phyloP scores from a whole-genome alignment of 2,797 vertebrate species.

The Anableps anableps region DNA sequence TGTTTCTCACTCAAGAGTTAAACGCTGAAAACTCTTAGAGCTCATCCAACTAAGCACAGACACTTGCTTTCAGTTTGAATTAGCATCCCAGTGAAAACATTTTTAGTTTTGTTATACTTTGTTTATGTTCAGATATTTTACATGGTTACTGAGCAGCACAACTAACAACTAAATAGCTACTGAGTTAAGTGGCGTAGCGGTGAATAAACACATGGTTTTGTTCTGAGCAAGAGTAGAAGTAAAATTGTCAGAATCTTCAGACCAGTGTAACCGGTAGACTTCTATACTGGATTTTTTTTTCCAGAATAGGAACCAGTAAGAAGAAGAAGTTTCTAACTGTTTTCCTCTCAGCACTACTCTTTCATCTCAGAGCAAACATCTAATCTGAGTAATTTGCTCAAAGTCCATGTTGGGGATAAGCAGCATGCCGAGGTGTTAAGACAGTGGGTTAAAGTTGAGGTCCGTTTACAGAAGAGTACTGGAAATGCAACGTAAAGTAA shows the following conservation, averaged over 20 bases:
- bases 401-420: slow-evolving; percentile 43
- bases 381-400: slow-evolving; percentile 38
- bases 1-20: neutral
- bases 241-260: no score
- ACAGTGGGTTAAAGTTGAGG: neutral
- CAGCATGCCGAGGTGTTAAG: neutral
- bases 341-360: no score
- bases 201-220: no score
- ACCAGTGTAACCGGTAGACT: neutral
- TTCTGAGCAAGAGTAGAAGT: no score
- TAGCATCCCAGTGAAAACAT: neutral
- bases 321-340: no score
- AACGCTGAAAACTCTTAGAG: neutral
- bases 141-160: neutral
- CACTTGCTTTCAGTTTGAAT: neutral
- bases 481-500: neutral
- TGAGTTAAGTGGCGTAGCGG: no score
- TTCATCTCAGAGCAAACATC: slow-evolving; percentile 36
- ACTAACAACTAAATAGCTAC: neutral
- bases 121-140: neutral
- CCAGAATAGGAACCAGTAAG: no score
- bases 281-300: neutral
- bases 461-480: neutral
- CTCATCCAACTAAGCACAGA: neutral
- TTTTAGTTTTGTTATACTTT: neutral